These are phyloP conservation scores for Dolomedes plantarius DNA, from an alignment of 2,888 invertebrate genomes.

Conservation along the genomic window DNA sequence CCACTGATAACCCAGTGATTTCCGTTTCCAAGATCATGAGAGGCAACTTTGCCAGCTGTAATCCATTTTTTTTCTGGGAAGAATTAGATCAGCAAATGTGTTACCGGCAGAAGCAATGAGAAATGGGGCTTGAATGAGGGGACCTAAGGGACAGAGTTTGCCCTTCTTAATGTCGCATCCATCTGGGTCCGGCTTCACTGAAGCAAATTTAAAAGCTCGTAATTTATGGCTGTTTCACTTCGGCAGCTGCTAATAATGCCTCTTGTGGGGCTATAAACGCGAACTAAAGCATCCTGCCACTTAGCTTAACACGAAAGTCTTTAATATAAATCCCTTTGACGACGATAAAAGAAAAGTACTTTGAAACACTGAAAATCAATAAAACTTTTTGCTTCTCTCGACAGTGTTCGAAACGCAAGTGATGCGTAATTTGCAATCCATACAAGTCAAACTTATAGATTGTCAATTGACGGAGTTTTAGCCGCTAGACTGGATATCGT, in stretches of 20 bases:
- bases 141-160: conserved; percentile 27
- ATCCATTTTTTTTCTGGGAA: not conserved
- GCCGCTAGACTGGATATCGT: too few species aligned
- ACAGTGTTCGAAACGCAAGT: not conserved
- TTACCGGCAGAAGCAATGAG: conserved; percentile 21
- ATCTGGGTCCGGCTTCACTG: conserved; percentile 42
- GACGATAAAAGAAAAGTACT: conserved; percentile 48
- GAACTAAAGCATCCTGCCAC: conserved; percentile 51
- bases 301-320: conserved; percentile 62
- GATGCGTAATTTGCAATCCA: conserved; percentile 31
- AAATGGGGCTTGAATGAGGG: conserved; percentile 54
- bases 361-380: conserved; percentile 55
- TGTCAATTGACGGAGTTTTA: conserved; percentile 9
- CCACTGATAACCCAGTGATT: conserved; percentile 27
- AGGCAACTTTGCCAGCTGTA: conserved; percentile 7
- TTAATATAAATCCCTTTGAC: conserved; percentile 59
- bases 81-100: conserved; percentile 21
- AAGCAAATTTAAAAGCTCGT: conserved; percentile 63
- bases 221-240: conserved; percentile 61
- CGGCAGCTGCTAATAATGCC: conserved; percentile 68
- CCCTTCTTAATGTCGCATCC: conserved; percentile 52
- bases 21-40: conserved; percentile 44
- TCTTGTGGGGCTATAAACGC: conserved; percentile 54
- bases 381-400: conserved; percentile 1
- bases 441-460: conserved; percentile 32